Evolutionary conservation across 1,140 invertebrate genomes (phyloP).

Genomic region (Ostrea denselamellosa): DNA sequence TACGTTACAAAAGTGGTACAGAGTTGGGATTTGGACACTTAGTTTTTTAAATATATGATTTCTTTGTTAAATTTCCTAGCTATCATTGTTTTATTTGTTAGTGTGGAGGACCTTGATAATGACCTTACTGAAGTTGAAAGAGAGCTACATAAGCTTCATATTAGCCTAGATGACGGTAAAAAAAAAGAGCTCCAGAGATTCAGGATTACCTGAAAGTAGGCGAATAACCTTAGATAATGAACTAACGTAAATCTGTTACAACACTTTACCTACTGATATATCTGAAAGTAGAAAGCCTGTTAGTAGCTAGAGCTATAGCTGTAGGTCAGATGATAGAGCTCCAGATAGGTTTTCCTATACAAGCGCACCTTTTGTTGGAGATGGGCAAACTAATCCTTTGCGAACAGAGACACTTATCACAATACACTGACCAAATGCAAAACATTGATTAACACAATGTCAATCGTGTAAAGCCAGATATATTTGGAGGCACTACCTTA

Average conservation of each 20-base stretch:
- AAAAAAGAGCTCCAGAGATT: background rate
- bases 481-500: background rate
- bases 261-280: background rate
- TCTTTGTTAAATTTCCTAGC: background rate
- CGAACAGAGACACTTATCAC: too few relatives aligned
- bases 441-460: background rate
- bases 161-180: background rate
- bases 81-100: background rate
- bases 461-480: slow-evolving; percentile 44
- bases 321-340: background rate
- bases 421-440: too few relatives aligned
- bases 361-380: background rate
- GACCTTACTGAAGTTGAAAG: too few relatives aligned
- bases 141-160: too few relatives aligned
- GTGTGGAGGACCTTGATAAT: too few relatives aligned
- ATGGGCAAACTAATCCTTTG: background rate
- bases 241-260: background rate
- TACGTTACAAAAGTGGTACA: slow-evolving; percentile 8
- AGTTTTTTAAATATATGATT: background rate
- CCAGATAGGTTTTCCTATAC: background rate
- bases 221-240: background rate
- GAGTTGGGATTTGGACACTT: background rate
- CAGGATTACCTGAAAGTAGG: slow-evolving; percentile 7
- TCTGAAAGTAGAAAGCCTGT: background rate
- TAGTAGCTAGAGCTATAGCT: background rate